Evolutionary conservation across 2,888 invertebrate species (phyloP).

Genomic region (Parnassius apollo): DNA sequence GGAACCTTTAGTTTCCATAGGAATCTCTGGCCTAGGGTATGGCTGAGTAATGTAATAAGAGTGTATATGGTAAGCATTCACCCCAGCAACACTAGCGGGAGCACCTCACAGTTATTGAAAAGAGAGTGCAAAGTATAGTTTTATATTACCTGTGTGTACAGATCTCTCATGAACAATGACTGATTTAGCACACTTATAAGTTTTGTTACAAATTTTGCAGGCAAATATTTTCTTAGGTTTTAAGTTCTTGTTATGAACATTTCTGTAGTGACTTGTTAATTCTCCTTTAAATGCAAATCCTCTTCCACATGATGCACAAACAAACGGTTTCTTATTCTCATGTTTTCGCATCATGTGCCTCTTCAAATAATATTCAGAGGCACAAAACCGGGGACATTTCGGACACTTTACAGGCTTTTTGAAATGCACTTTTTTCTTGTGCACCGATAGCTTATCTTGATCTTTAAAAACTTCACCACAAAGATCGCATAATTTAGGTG

Average conservation of each 20-base stretch:
- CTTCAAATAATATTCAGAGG: constrained; percentile 52
- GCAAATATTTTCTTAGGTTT: constrained; percentile 47
- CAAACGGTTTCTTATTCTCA: constrained; percentile 48
- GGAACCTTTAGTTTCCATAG: no score
- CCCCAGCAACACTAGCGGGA: no score
- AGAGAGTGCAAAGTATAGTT: no score
- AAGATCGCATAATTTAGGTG: constrained; percentile 59
- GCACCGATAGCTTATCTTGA: constrained; percentile 49
- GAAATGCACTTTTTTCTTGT: constrained; percentile 54
- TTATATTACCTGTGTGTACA: constrained; percentile 66
- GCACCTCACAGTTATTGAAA: no score
- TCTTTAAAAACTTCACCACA: constrained; percentile 61
- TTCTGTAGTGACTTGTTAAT: constrained; percentile 53
- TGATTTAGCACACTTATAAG: constrained; percentile 64
- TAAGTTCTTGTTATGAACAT: constrained; percentile 56
- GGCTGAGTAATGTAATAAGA: no score
- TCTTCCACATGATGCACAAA: constrained; percentile 60
- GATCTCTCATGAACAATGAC: constrained; percentile 71
- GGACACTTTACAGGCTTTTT: constrained; percentile 55
- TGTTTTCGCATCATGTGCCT: constrained; percentile 64
- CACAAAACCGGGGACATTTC: constrained; percentile 54
- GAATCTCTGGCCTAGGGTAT: no score
- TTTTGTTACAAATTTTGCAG: constrained; percentile 68
- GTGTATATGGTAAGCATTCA: no score
- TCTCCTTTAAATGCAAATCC: constrained; percentile 61